phyloP scores from a whole-genome alignment of 2,797 vertebrate species.

The Euphonia xanthogaster region DNA sequence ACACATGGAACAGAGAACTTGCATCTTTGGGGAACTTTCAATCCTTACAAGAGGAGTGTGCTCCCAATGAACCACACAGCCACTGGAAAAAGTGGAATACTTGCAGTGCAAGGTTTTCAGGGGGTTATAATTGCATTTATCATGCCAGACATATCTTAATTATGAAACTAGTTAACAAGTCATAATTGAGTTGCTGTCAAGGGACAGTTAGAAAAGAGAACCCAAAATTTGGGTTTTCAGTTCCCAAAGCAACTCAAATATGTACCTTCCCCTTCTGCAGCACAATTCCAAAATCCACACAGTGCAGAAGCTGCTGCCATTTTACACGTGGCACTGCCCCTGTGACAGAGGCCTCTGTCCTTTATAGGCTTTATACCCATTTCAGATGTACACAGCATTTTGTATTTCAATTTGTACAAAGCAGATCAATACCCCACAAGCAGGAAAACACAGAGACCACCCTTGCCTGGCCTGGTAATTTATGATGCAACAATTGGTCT shows the following conservation, averaged over 20 bases:
- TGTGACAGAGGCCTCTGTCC: neutral
- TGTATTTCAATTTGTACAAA: neutral
- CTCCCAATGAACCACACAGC: neutral
- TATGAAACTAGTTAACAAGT: neutral
- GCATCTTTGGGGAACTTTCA: neutral
- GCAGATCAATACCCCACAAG: neutral
- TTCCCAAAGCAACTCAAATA: neutral
- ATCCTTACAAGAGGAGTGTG: neutral
- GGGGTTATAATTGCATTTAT: neutral
- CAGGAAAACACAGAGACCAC: neutral
- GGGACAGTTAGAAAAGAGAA: neutral
- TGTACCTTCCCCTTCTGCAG: neutral
- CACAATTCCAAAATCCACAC: neutral
- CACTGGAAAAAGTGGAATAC: neutral
- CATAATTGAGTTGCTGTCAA: neutral
- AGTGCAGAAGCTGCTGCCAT: rapidly evolving
- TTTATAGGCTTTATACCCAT: neutral
- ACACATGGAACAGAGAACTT: neutral
- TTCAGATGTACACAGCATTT: neutral
- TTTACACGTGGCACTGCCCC: neutral
- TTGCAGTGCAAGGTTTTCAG: neutral
- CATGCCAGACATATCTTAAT: neutral
- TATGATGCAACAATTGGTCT: neutral
- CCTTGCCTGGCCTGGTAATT: neutral
- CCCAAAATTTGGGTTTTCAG: neutral